Evolutionary conservation across 2,888 invertebrate genomes (phyloP), one percentile per base, ranked within the genome.

Genomic region (Chrysolina haemoptera): DNA sequence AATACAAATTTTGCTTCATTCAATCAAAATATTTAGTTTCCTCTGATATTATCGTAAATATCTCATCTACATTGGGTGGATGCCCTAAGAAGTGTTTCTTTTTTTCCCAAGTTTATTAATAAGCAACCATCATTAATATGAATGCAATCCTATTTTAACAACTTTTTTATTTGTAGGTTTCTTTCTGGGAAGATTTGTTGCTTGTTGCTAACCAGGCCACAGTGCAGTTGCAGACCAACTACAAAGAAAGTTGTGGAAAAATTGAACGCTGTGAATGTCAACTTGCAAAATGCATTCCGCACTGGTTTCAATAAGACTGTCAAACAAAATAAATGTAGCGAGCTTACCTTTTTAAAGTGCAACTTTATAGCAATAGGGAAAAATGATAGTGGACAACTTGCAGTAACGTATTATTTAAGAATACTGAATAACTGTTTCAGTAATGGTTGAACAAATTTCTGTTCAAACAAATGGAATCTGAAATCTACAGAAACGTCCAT

Each of bases 171-270:
- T 53, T 84, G 66, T 77, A 86, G 86, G 90, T 11, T 89, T 89
- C 79, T 79, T 89, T 18, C 79, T 89, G 50, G 89, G 89, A 5
- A 86, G 88, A 48, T 89, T 89, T 70, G 87, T 87, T 0, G 84
- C 88, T 89, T 70, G 87, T 87, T 0, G 84, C 88, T 4, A 87
- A 89, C 68, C 82, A 87, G 43, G 11, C 85, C 86, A 2, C 68
- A 6, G 83, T 86, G 43, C 83, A 74, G 82, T 86, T 82, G 20
- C 84, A 83, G 80, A 77, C 69, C 78, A 84, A 64, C 65, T 81
- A 71, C 80, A 84, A 74, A 70, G 88, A 88, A 84, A 46, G 79
- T 27, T 74, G 74, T 11, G 76, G 65, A 43, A 76, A 78, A 71
- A n/a, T 43, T 81, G 10, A 73, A 18, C 18, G 46, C 35, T 9